Evolutionary conservation across 2,888 invertebrate species (phyloP).

Genomic region (Adineta ricciae): DNA sequence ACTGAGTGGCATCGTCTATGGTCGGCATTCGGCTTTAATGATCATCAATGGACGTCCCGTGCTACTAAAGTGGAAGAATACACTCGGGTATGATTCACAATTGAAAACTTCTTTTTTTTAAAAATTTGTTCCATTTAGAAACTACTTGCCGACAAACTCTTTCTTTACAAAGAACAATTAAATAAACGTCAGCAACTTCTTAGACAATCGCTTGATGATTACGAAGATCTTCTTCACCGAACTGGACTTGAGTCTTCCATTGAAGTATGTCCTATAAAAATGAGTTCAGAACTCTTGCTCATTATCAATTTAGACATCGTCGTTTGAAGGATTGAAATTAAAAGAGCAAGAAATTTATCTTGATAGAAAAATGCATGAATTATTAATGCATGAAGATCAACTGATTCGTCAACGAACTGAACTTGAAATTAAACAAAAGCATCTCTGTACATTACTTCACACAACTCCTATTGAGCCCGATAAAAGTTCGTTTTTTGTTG

Average conservation of each 20-base stretch:
- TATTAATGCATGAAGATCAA: background rate
- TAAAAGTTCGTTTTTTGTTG: background rate
- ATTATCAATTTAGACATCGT: background rate
- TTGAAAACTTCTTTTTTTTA: background rate
- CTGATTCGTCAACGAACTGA: background rate
- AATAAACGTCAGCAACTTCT: background rate
- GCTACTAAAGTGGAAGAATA: background rate
- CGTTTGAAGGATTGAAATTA: background rate
- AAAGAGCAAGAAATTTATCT: constrained; percentile 14
- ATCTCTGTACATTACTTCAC: background rate
- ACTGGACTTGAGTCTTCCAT: background rate
- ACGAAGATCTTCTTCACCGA: constrained; percentile 2
- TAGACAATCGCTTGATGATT: background rate
- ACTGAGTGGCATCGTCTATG: background rate
- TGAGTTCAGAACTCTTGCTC: background rate
- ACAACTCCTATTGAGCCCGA: background rate
- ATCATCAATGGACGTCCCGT: background rate
- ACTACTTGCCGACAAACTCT: background rate
- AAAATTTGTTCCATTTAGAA: background rate
- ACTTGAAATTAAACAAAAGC: background rate
- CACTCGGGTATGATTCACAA: background rate
- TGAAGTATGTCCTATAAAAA: background rate
- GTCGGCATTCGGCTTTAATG: constrained; percentile 8
- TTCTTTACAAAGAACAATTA: background rate
- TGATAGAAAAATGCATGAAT: background rate